Evolutionary conservation across 2,797 vertebrate species (phyloP), one percentile per base, ranked within the genome.

Genomic region (Tadarida brasiliensis): DNA sequence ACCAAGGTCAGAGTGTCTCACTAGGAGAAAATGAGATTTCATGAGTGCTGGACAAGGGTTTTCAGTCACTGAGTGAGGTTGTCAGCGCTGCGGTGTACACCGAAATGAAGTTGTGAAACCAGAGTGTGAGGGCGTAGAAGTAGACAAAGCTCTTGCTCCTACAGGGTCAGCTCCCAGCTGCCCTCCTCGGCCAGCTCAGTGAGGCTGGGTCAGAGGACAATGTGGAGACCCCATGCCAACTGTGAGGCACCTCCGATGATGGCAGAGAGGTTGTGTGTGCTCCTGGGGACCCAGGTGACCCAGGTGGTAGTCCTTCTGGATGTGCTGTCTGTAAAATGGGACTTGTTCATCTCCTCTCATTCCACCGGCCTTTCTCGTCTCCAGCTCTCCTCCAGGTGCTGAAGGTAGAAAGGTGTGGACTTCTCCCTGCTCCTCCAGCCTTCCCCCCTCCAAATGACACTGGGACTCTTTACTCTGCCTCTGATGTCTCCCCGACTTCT

Each of bases 321-420:
- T 63, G 30, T 82, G 49, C 24, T 33, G 1, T 81, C 59, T 63
- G n/a, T 90, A 56, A 92, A 59, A 73, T 33, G 92, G 68, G 39
- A 70, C 2, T 33, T 0, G 3, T 61, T 71, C 3, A 1, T 35
- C 70, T 78, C 51, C 26, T 63, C n/a, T 83, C 12, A 44, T 65
- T 47, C 44, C 19, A 4, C 16, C 35, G 15, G 28, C 35, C 67
- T 57, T 17, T 65, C 65, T 81, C 59, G 2, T 15, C 26, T 54
- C 33, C n/a, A 24, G n/a, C 51, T 35, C n/a, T 30, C 54, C 35
- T 65, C 22, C 20, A 30, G 14, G 10, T n/a, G 5, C 33, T 8
- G 71, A 9, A 35, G 57, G 30, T 22, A 14, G 56, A 39, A 54
- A 30, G 70, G 10, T 7, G 5, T 61, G 67, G 57, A 26, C 65